Base-by-base conservation (phyloP, 2,888 invertebrate genomes). In the Polymixis flavicincta region DNA sequence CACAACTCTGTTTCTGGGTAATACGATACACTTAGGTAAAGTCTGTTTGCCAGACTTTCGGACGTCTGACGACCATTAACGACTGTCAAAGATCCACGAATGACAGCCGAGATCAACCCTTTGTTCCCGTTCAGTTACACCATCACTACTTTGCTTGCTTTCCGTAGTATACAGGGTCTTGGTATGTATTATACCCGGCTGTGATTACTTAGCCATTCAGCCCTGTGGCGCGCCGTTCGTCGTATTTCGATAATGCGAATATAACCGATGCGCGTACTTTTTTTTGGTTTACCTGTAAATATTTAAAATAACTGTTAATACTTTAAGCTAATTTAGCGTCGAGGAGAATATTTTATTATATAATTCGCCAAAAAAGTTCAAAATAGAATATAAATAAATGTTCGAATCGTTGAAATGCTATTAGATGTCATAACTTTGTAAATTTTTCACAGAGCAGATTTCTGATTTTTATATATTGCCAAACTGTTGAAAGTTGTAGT, bases 301-400 rank as follows among this genome's bases (percentile, higher is more conserved):
- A 9, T 42, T 17, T 37, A 52, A 59, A 61, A 78, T 37, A 25
- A 50, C 8, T 25, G 7, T 22, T 28, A 45, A 11, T 54, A 28
- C 19, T 60, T 22, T 54, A 60, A 48, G 19, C n/a, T 54, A 28
- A n/a, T 74, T 25, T 42, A 74, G 9, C 25, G 25, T 61, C 2
- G 25, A 37, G n/a, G 45, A 74, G n/a, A 42, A 50, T 77, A 72
- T 81, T 81, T 81, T 69, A 8, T 74, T 71, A 76, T 48, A 73
- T 71, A 76, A 81, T 76, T 80, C 71, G 75, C 65, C 74, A 85
- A 84, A 82, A 84, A 77, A 74, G 85, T 84, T 86, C 78, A 86
- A 85, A 85, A 55, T 72, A 86, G 63, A 76, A 67, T 64, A 37
- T 19, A 74, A 77, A 80, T 76, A 77, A 73, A 59, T 5, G 0